Percentiles rank a stretch among this genome's conserved stretches.
Evolutionary conservation across 2,888 invertebrate genomes (phyloP).

Genomic region (Octonoba sinensis): DNA sequence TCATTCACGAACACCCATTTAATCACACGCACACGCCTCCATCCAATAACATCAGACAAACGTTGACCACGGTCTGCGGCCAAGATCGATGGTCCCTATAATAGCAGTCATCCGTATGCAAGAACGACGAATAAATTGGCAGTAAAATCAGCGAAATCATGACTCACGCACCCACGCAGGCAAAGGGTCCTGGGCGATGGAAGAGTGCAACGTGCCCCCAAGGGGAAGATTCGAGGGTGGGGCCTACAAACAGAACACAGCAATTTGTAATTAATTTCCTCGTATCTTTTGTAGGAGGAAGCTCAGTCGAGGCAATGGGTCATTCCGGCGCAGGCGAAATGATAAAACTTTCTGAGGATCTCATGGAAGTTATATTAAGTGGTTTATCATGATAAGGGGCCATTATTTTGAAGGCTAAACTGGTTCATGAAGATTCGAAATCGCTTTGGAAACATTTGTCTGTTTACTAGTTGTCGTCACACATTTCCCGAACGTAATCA

Average conservation of each 20-base stretch:
- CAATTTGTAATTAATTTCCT: slow-evolving; percentile 23
- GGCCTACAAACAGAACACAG: slow-evolving; percentile 3
- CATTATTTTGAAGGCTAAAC: no score
- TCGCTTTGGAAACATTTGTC: no score
- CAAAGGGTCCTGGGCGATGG: background rate
- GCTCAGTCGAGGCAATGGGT: no score
- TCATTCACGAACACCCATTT: background rate
- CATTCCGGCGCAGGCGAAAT: no score
- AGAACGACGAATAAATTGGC: slow-evolving; percentile 7
- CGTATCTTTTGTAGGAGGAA: slow-evolving; percentile 6
- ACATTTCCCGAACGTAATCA: no score
- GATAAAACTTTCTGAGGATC: no score
- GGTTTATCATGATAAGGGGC: no score
- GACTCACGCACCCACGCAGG: background rate
- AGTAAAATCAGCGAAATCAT: background rate
- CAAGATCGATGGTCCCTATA: background rate
- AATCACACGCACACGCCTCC: background rate
- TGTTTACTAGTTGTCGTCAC: no score
- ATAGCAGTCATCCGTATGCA: background rate
- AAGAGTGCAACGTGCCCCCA: background rate
- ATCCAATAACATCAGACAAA: no score
- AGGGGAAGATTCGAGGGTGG: slow-evolving; percentile 19
- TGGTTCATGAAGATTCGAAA: no score
- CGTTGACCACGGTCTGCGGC: no score
- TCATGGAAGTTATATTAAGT: no score